These are phyloP conservation scores for Anguilla marmorata DNA, from an alignment of 2,797 vertebrate species.

Conservation along the genomic window DNA sequence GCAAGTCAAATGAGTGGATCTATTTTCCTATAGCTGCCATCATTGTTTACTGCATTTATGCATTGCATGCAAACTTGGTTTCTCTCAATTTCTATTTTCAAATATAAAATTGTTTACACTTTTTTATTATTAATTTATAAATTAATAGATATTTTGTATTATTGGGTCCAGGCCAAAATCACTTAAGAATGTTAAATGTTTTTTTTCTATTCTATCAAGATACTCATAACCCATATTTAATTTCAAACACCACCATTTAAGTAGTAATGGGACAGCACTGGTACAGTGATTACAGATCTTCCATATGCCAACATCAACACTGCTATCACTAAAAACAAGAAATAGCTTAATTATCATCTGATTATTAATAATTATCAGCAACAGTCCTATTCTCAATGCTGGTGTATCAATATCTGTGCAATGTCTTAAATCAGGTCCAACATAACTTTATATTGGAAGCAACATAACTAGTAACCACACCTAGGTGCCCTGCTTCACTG, in stretches of 20 bases:
- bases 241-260: not conserved
- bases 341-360: not conserved
- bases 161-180: not conserved
- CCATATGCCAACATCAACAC: not conserved
- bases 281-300: not conserved
- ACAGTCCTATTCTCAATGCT: not conserved
- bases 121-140: not conserved
- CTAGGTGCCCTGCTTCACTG: not conserved
- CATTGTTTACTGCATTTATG: not conserved
- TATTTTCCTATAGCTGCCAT: not conserved
- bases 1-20: not conserved
- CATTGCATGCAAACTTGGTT: not conserved
- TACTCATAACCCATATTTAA: not conserved
- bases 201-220: not conserved
- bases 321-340: not conserved
- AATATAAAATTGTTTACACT: not conserved
- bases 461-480: not conserved
- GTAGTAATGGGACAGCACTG: not conserved
- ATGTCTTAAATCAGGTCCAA: not conserved
- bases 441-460: not conserved
- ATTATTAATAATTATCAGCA: not conserved
- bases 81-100: not conserved
- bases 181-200: not conserved
- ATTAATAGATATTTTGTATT: not conserved
- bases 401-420: not conserved